A percentile compares a stretch with the other conserved stretches of the same genome.
These are phyloP conservation scores for Cichladusa arquata DNA, from an alignment of 2,113 vertebrate genomes.

Conservation along the genomic window DNA sequence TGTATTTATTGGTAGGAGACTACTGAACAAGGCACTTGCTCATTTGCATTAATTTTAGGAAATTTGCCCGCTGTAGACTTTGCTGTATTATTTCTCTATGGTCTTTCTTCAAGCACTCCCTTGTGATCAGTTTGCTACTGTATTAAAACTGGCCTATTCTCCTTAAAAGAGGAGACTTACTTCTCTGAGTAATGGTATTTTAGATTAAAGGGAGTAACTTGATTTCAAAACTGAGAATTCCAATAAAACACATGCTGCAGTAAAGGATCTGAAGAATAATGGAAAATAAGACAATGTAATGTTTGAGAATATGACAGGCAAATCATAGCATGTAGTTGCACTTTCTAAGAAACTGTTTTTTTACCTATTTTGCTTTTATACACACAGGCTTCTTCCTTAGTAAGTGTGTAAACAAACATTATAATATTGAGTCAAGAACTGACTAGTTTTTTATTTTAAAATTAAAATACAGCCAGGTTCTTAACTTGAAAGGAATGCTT, in stretches of 20 bases:
- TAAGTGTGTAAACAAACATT: background rate
- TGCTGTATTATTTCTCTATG: background rate
- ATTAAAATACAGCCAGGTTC: background rate
- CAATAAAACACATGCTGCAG: background rate
- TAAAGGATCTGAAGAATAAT: background rate
- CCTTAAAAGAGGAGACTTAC: background rate
- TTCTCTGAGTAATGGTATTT: background rate
- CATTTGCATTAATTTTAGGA: background rate
- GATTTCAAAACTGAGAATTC: background rate
- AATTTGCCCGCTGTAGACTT: background rate
- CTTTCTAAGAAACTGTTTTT: background rate
- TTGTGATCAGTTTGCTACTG: accelerated
- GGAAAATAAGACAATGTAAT: background rate
- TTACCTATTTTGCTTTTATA: background rate
- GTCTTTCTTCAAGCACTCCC: background rate
- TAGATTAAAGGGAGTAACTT: background rate
- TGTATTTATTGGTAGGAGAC: background rate
- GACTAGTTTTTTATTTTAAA: background rate
- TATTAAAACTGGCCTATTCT: background rate
- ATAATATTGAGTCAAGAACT: background rate
- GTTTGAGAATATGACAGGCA: background rate
- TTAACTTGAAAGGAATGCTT: background rate
- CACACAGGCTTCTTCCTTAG: background rate
- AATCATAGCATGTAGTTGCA: background rate
- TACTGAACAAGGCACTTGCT: background rate